Evolutionary conservation across 2,113 vertebrate species (phyloP), one percentile per base, ranked within the genome.

Genomic region (Pimephales promelas): DNA sequence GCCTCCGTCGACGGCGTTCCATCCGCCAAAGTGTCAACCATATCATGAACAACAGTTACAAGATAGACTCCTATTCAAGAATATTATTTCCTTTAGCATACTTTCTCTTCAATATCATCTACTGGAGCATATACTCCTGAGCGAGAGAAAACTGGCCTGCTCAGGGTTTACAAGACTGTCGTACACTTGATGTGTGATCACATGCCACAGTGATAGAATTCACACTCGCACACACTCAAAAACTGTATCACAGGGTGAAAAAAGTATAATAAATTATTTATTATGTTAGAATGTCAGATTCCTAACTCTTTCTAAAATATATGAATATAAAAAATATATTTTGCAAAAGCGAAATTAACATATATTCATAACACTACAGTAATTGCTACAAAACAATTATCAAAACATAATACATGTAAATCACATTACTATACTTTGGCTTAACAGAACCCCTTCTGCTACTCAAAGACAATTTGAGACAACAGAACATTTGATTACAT

Each of bases 101-200:
- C 89, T 93, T 99, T 88, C 89, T 96, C 84, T 98, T 99, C 90
- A 97, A 98, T 89, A 93, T 95, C 88, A 94, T 99, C 93, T 98
- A 97, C 90, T 98, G 97, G 97, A 92, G 96, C 89, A 86, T 97
- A 88, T 97, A 97, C 92, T 92, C 96, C 68, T 97, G 91, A 94
- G 45, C 1, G 2, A 47, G 40, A 68, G 64, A 76, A 76, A 52
- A 56, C 16, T 8, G 49, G 13, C 3, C 18, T 36, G 64, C 31
- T 36, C 31, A 5, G 64, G 22, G 64, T 36, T 34, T 34, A 36
- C 24, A 62, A 61, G 54, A 45, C 8, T 49, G 2, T 66, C 62
- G 34, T 34, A 34, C 28, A 34, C 61, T 64, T 64, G 61, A 34
- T 18, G 16, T 74, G 71, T 49, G 24, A 49, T 36, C 74, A 34